phyloP scores from a whole-genome alignment of 2,888 invertebrate species.

The Craniophora ligustri region DNA sequence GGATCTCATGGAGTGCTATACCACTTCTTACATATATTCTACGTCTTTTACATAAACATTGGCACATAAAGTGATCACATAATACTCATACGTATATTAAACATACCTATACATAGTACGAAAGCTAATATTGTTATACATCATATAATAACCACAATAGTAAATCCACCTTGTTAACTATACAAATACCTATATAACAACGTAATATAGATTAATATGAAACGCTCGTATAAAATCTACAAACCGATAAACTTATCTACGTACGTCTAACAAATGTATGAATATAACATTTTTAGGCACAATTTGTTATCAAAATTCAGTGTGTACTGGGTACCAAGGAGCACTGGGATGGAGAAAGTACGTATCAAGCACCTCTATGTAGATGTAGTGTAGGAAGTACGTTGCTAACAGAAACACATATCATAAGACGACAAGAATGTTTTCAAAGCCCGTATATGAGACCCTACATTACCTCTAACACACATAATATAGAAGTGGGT shows the following conservation, averaged over 20 bases:
- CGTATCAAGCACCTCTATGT: conserved; percentile 55
- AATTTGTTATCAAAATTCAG: conserved; percentile 70
- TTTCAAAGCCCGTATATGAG: background rate
- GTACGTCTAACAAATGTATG: conserved; percentile 76
- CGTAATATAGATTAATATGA: conserved; percentile 70
- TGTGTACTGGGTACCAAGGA: conserved; percentile 69
- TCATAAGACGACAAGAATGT: background rate
- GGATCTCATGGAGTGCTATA: conserved; percentile 61
- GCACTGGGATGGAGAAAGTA: conserved; percentile 62
- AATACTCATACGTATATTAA: conserved; percentile 73
- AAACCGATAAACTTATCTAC: conserved; percentile 68
- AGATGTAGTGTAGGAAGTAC: conserved; percentile 27
- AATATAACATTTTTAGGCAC: conserved; percentile 82
- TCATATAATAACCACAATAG: conserved; percentile 58
- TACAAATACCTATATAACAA: conserved; percentile 69
- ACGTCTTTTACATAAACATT: conserved; percentile 81
- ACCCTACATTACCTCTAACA: conserved; percentile 11
- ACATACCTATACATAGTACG: conserved; percentile 63
- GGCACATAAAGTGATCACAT: conserved; percentile 85
- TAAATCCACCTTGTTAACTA: conserved; percentile 65
- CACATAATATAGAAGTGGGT: conserved; percentile 11
- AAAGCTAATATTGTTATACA: conserved; percentile 70
- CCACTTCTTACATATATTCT: conserved; percentile 64
- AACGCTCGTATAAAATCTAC: conserved; percentile 84
- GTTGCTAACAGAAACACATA: conserved; percentile 4